phyloP scores from a whole-genome alignment of 1,140 invertebrate species.

The Acromyrmex charruanus region DNA sequence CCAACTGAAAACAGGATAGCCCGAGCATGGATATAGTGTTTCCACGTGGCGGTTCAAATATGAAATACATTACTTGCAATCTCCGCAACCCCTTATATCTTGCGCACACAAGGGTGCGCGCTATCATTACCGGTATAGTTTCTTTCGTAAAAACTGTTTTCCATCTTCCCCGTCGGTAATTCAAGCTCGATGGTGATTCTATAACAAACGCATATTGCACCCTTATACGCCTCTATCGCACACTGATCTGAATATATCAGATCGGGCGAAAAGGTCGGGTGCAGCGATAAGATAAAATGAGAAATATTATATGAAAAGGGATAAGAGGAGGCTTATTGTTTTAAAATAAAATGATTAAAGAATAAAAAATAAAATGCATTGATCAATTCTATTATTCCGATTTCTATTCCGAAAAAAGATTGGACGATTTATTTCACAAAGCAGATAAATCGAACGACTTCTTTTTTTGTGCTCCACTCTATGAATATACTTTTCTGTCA shows the following conservation, averaged over 20 bases:
- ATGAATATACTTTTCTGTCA: background rate
- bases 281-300: background rate
- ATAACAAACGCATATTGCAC: background rate
- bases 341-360: background rate
- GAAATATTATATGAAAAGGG: background rate
- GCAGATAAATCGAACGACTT: background rate
- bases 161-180: constrained; percentile 41
- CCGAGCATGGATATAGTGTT: constrained; percentile 13
- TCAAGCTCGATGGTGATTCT: background rate
- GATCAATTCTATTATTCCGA: background rate
- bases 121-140: background rate
- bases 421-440: background rate
- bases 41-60: constrained; percentile 24
- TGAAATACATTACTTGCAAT: constrained; percentile 1
- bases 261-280: background rate
- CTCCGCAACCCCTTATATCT: constrained; percentile 8
- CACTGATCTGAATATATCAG: background rate
- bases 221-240: background rate
- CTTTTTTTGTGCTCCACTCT: background rate
- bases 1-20: constrained; percentile 5
- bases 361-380: background rate
- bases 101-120: background rate
- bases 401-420: constrained; percentile 4
- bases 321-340: constrained; percentile 3
- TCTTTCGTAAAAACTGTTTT: background rate